Conservation (phyloP, 2,797 vertebrate genomes). For the Cryptoblepharus egeriae region DNA sequence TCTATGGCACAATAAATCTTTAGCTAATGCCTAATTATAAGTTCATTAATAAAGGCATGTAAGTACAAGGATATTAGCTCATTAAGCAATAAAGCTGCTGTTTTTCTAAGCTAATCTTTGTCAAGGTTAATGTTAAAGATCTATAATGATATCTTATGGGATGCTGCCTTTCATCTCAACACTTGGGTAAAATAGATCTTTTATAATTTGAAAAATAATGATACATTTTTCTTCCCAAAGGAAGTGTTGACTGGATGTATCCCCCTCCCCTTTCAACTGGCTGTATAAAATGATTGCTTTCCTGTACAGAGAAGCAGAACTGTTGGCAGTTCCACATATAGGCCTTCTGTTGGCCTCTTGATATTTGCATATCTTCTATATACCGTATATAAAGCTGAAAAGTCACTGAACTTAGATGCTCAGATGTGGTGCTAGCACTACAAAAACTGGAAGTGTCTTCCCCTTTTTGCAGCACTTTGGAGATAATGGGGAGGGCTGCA, state of each 20-base stretch:
- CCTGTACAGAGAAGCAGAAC: neutral
- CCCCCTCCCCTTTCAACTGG: neutral
- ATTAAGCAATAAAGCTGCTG: neutral
- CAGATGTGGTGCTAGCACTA: too few relatives aligned
- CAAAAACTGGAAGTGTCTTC: too few relatives aligned
- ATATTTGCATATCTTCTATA: neutral
- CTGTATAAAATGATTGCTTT: neutral
- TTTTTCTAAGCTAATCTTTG: slow-evolving; percentile 59
- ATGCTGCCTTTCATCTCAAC: slow-evolving; percentile 28
- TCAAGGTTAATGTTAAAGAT: slow-evolving; percentile 38
- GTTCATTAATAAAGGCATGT: slow-evolving; percentile 31
- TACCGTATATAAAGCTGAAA: too few relatives aligned
- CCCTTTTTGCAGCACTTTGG: too few relatives aligned
- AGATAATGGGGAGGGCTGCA: too few relatives aligned
- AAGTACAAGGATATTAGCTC: slow-evolving; percentile 10
- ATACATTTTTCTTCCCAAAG: slow-evolving; percentile 34
- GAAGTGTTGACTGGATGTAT: slow-evolving; percentile 1
- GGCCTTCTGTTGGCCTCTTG: neutral
- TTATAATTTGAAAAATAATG: slow-evolving; percentile 44
- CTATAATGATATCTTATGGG: slow-evolving; percentile 51
- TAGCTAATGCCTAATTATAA: slow-evolving; percentile 53
- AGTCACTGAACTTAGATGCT: too few relatives aligned
- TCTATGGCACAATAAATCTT: slow-evolving; percentile 28
- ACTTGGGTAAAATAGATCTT: slow-evolving; percentile 12
- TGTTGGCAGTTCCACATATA: neutral